Evolutionary conservation across 2,113 vertebrate species (phyloP).

Genomic region (Leuciscus idus): DNA sequence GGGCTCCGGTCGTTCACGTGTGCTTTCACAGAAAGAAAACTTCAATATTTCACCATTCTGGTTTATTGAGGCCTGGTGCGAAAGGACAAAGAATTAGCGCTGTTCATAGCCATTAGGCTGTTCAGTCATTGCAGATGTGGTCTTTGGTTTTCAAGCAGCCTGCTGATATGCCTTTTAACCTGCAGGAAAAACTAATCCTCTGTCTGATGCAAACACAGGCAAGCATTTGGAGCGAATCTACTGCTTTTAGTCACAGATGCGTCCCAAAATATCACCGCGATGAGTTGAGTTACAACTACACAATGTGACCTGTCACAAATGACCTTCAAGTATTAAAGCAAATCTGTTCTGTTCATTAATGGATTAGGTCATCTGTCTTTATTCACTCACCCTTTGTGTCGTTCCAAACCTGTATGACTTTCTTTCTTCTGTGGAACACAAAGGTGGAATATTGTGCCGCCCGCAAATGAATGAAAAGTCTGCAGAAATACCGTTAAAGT

Average conservation of each 20-base stretch:
- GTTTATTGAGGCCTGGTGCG: slow-evolving; percentile 21
- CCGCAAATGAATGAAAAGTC: too few species aligned
- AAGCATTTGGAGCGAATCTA: background rate
- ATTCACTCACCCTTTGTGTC: too few species aligned
- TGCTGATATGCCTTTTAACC: slow-evolving; percentile 32
- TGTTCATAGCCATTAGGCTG: slow-evolving; percentile 28
- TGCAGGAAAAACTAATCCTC: slow-evolving; percentile 11
- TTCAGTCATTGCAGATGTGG: slow-evolving; percentile 27
- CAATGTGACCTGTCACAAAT: background rate
- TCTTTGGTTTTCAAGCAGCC: slow-evolving; percentile 11
- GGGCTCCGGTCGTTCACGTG: background rate
- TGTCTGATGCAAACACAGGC: background rate
- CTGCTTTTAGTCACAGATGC: background rate
- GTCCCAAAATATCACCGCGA: background rate
- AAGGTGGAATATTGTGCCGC: too few species aligned
- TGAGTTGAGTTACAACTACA: background rate
- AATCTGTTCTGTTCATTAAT: background rate
- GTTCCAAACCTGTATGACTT: too few species aligned
- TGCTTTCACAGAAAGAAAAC: background rate
- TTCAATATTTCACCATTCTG: background rate
- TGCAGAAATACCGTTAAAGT: too few species aligned
- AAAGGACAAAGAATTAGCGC: slow-evolving; percentile 15
- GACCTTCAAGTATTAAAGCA: background rate
- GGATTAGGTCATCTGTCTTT: background rate
- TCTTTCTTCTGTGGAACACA: too few species aligned